A percentile compares a stretch with the other conserved stretches of the same genome.
phyloP scores from a whole-genome alignment of 2,888 invertebrate genomes.

The Tillus elongatus region DNA sequence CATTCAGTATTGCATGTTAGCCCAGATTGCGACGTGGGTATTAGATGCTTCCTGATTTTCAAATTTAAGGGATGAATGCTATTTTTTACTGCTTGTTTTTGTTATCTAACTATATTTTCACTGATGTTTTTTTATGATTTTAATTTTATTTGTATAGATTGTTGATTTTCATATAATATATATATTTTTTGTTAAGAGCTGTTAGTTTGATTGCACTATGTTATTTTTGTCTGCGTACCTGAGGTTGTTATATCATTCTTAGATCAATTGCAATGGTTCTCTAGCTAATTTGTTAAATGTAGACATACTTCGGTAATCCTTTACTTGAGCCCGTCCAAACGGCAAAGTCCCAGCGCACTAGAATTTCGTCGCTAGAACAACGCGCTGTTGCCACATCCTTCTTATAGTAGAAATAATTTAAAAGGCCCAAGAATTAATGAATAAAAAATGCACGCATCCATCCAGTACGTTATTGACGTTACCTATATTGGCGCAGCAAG shows the following conservation, averaged over 20 bases:
- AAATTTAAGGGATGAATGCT: constrained; percentile 29
- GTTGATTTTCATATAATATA: constrained; percentile 49
- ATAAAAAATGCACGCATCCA: too few relatives aligned
- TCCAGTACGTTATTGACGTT: too few relatives aligned
- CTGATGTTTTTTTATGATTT: constrained; percentile 41
- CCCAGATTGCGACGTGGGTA: constrained; percentile 29
- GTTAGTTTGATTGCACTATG: constrained; percentile 21
- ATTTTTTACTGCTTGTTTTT: constrained; percentile 34
- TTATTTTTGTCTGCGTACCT: constrained; percentile 31
- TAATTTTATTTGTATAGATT: constrained; percentile 41
- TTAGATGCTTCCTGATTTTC: constrained; percentile 37
- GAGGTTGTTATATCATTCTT: constrained; percentile 32
- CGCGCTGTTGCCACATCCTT: too few relatives aligned
- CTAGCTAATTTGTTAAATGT: constrained; percentile 28
- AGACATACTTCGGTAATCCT: too few relatives aligned
- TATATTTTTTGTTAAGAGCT: constrained; percentile 48
- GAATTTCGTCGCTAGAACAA: too few relatives aligned
- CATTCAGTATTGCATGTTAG: constrained; percentile 35
- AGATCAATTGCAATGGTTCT: constrained; percentile 22
- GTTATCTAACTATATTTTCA: constrained; percentile 39
- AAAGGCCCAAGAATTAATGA: too few relatives aligned
- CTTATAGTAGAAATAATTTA: too few relatives aligned
- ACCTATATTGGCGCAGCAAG: too few relatives aligned
- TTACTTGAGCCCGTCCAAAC: too few relatives aligned
- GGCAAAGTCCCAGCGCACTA: too few relatives aligned